Conservation (phyloP, 2,797 vertebrate species). For the Pipistrellus kuhlii region DNA sequence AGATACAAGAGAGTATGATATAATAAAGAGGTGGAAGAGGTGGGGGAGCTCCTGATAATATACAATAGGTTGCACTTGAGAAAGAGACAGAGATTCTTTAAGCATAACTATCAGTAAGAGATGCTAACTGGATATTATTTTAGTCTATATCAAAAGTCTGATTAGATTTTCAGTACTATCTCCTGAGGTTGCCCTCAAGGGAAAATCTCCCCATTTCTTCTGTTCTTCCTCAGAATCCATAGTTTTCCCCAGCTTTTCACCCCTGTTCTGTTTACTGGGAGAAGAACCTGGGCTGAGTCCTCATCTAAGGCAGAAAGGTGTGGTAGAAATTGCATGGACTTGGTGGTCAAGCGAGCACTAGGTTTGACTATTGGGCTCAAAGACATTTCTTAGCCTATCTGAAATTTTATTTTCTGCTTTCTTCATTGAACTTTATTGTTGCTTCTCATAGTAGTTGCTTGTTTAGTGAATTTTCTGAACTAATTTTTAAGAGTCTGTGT, state of each 20-base stretch:
- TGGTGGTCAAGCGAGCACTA: neutral
- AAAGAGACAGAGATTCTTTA: neutral
- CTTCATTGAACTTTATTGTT: neutral
- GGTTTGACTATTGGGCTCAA: neutral
- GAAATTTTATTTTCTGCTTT: neutral
- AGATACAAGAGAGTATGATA: neutral
- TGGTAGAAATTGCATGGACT: neutral
- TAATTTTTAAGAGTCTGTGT: neutral
- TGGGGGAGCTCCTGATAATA: neutral
- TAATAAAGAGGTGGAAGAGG: neutral
- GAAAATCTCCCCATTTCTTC: neutral
- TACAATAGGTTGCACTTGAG: neutral
- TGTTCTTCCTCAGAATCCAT: neutral
- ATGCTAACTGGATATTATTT: neutral
- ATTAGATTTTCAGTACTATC: neutral
- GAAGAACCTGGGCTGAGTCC: neutral
- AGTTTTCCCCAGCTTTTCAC: neutral
- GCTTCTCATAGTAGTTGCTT: neutral
- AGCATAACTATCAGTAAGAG: neutral
- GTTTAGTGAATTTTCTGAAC: neutral
- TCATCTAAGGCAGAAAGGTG: accelerated
- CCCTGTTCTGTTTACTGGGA: neutral
- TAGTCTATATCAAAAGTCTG: neutral
- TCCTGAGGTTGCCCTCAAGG: neutral
- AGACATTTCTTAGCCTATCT: neutral